Base-by-base conservation (phyloP, 2,888 invertebrate species). In the Mythimna ferrago region DNA sequence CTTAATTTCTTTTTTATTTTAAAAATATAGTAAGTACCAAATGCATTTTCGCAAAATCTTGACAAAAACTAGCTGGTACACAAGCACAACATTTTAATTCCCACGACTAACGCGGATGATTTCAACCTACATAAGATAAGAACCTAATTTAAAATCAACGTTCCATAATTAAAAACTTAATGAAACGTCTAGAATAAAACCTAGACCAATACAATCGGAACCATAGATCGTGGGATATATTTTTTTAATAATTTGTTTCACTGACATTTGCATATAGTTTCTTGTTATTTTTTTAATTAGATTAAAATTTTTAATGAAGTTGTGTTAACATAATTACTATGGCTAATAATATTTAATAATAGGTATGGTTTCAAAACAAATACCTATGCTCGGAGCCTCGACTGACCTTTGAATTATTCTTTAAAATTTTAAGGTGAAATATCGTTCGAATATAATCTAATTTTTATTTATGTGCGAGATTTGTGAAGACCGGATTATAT, bases 301-400 rank as follows among this genome's bases (percentile, higher is more conserved):
- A 67, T 71, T 78, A 71, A 72, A 71, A 70, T 77, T 61, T 38
- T 84, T 67, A 71, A 82, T 77, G 48, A 72, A 9, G 65, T 87
- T 86, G 87, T 81, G 83, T 87, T 87, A 89, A 88, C 87, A 86
- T 87, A 61, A 89, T 89, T 88, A 89, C 80, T 86, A 87, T 88
- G 77, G 71, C 74, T 71, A 76, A 76, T 79, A 71, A 66, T 75
- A 73, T 74, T 78, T 90, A 91, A 90, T 90, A 78, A 90, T 90
- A 89, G 88, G 89, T 88, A 87, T 80, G 68, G 79, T 83, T 79
- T 78, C 70, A 66, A 76, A 84, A 82, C 73, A 83, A 82, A 74
- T 72, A 84, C 89, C 91, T 91, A 89, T 91, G 65, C 86, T 83
- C 60, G 0, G 10, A 70, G 88, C 88, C 86, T 89, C 84, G 85